phyloP scores from a whole-genome alignment of 2,888 invertebrate species.

The Digitonthophagus gazella region DNA sequence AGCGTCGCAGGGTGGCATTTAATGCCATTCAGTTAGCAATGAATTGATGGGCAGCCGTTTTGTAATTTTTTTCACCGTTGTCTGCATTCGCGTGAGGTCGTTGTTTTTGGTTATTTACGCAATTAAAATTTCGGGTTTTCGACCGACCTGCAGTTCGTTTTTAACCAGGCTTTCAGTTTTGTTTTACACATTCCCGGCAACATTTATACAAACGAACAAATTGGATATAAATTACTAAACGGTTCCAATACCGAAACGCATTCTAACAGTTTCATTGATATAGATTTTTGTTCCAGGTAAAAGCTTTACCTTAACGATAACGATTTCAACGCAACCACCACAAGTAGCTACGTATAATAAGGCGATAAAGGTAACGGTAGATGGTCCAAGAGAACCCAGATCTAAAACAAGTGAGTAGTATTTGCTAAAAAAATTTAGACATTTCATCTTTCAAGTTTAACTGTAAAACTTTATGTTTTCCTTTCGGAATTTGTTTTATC shows the following conservation, averaged over 20 bases:
- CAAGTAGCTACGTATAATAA: conserved; percentile 95
- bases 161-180: background rate
- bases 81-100: background rate
- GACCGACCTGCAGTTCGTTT: background rate
- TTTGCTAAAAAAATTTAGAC: background rate
- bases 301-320: conserved; percentile 95
- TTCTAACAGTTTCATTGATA: background rate
- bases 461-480: background rate
- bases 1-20: background rate
- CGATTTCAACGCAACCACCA: conserved; percentile 90
- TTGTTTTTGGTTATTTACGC: background rate
- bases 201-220: background rate
- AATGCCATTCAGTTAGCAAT: background rate
- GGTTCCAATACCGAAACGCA: no score
- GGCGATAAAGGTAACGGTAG: conserved; percentile 97
- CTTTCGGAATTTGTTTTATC: background rate
- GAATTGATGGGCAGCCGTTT: background rate
- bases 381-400: conserved; percentile 93
- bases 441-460: background rate
- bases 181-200: no score
- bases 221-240: no score
- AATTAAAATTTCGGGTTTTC: background rate
- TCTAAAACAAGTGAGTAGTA: conserved; percentile 84
- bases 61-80: background rate
- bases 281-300: conserved; percentile 71